Base-by-base conservation (phyloP, 2,888 invertebrate genomes). In the Ectemnius continuus region DNA sequence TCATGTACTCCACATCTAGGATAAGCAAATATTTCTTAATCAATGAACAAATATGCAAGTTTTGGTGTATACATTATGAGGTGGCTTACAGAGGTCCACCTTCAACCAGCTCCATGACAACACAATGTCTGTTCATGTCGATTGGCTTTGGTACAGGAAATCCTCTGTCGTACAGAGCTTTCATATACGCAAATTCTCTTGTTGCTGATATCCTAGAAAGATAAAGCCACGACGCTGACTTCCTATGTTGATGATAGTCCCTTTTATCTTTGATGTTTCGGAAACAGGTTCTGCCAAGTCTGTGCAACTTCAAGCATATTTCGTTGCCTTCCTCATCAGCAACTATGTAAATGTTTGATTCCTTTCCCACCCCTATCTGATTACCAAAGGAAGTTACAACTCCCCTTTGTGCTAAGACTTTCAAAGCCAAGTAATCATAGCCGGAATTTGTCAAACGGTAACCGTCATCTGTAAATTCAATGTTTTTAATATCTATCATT, bases 291-390 rank as follows among this genome's bases (percentile, higher is more conserved):
- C 99, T 94, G 0, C 99, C 99, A 59, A 99, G 92, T 88, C 97
- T 94, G 91, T 98, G 98, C 20, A 99, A 91, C 90, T 99, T 99
- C 69, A 99, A 93, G 86, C 98, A 98, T 36, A 97, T 91, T 36
- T 96, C 94, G 74, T 94, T 94, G 0, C 94, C 95, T 59, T 97
- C 95, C 79, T 95, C 94, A 92, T 97, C 94, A 2, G 94, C 95
- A 0, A 97, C 98, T 58, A 96, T 94, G 88, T 98, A 99, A 81
- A 99, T 97, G 88, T 99, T 98, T 0, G 99, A 99, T 91, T 99
- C 99, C 91, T 99, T 99, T 58, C 99, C 99, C 47, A 99, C 97
- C 48, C 99, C 99, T 85, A 99, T 99, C 92, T 99, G 99, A 91
- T 98, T 99, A 14, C 99, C 99, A 89, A 99, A 97, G 0, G 96